phyloP scores from a whole-genome alignment of 2,797 vertebrate species.

The Macroramphosus scolopax region DNA sequence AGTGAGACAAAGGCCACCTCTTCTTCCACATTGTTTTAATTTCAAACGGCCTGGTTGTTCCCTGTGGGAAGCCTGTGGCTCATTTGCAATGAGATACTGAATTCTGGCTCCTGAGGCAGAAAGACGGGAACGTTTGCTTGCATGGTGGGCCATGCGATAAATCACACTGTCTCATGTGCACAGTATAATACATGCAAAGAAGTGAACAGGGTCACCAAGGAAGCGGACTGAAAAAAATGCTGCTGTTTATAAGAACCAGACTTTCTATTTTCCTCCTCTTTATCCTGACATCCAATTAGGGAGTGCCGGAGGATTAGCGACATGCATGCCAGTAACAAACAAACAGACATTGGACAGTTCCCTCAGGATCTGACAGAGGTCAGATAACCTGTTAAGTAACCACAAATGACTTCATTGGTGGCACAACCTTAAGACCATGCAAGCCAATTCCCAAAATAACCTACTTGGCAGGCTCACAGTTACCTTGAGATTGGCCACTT shows the following conservation, averaged over 20 bases:
- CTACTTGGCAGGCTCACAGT: neutral
- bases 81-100: constrained; percentile 11
- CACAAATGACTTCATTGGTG: constrained; percentile 17
- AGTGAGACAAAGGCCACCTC: constrained; percentile 4
- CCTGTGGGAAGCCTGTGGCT: neutral
- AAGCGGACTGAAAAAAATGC: neutral
- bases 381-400: constrained; percentile 42
- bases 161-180: no score
- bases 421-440: neutral
- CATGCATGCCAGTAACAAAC: constrained; percentile 11
- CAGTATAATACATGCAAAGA: no score
- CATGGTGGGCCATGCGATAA: constrained; percentile 11
- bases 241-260: constrained; percentile 4
- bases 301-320: constrained; percentile 46
- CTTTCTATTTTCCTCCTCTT: constrained; percentile 60
- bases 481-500: constrained; percentile 91
- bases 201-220: no score
- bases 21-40: constrained; percentile 28
- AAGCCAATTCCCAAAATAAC: constrained; percentile 4
- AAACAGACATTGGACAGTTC: constrained; percentile 29
- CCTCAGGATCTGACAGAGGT: constrained; percentile 23
- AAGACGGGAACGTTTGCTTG: constrained; percentile 22
- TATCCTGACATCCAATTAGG: constrained; percentile 69
- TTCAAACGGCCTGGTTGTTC: constrained; percentile 32
- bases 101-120: constrained; percentile 17